Base-by-base conservation (phyloP, 2,888 invertebrate genomes). In the Xylota segnis region DNA sequence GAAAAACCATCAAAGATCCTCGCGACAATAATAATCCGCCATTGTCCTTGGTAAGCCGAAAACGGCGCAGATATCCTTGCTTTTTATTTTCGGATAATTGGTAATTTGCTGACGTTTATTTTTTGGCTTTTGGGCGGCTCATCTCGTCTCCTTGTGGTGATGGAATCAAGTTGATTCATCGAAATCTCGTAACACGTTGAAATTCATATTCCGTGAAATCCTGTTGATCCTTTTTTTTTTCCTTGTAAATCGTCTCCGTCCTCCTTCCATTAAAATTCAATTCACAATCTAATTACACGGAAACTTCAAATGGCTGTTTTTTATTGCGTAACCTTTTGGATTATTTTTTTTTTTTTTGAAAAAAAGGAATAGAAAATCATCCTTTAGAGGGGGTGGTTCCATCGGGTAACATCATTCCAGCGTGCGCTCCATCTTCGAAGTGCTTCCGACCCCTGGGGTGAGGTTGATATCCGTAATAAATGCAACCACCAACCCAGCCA, bases 231-330 rank as follows among this genome's bases (percentile, higher is more conserved):
- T 77, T 81, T 76, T 76, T 81, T 77, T 50, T 40, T 68, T 18
- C 1, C 5, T 32, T 12, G 16, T 12, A 32, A 23, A 23, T 23
- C 23, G 23, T 23, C 23, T 23, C 23, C 29, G 14, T 47, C 74
- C 79, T 58, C 79, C n/a, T 75, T 45, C 84, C 66, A 56, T 76
- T 72, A 66, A 72, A 82, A 82, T 86, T 86, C 86, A 86, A 86
- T 86, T 86, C 82, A 68, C 54, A 82, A 86, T 86, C 86, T 86
- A 86, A 86, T 86, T 86, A 86, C 86, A 86, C 86, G 86, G 86
- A 86, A 86, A 86, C 76, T 86, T 86, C 86, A 86, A 86, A 86
- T 86, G 86, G 72, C 12, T 83, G 82, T 76, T 43, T 81, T 86
- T 86, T 86, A 86, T 86, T 81, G 77, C 86, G 63, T 86, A 86